A percentile compares a stretch with the other conserved stretches of the same genome.
These are phyloP conservation scores for Prunella himalayana DNA, from an alignment of 2,113 vertebrate species.

Conservation along the genomic window DNA sequence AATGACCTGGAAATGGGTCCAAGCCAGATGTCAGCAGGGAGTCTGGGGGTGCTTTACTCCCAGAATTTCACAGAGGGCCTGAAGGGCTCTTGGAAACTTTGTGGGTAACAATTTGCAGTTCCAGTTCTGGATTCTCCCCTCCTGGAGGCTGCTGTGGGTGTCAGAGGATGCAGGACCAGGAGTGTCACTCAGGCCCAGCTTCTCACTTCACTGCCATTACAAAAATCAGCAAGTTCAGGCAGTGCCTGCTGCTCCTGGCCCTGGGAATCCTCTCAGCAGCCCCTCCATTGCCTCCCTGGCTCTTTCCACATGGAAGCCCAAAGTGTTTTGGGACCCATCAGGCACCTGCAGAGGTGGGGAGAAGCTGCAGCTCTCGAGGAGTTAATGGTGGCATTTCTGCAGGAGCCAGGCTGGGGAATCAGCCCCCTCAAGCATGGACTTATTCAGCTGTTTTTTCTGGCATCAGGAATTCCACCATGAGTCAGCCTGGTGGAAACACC, in stretches of 20 bases:
- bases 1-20: neutral
- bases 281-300: rapidly evolving
- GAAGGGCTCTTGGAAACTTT: neutral
- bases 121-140: neutral
- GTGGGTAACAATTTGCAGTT: neutral
- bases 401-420: neutral
- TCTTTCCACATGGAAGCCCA: neutral
- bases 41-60: neutral
- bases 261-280: neutral
- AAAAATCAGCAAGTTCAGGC: neutral
- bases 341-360: rapidly evolving
- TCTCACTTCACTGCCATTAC: neutral
- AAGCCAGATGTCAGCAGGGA: rapidly evolving
- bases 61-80: neutral
- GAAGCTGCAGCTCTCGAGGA: neutral
- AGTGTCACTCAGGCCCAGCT: neutral
- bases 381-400: neutral
- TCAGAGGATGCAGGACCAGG: neutral
- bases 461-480: neutral
- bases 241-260: neutral
- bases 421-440: neutral
- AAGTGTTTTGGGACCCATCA: neutral
- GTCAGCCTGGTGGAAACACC: neutral
- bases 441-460: conserved; percentile 14
- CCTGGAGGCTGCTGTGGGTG: neutral